Percentiles rank a stretch among this genome's conserved stretches.
These are phyloP conservation scores for Oncorhynchus keta DNA, from an alignment of 2,113 vertebrate species.

Conservation along the genomic window DNA sequence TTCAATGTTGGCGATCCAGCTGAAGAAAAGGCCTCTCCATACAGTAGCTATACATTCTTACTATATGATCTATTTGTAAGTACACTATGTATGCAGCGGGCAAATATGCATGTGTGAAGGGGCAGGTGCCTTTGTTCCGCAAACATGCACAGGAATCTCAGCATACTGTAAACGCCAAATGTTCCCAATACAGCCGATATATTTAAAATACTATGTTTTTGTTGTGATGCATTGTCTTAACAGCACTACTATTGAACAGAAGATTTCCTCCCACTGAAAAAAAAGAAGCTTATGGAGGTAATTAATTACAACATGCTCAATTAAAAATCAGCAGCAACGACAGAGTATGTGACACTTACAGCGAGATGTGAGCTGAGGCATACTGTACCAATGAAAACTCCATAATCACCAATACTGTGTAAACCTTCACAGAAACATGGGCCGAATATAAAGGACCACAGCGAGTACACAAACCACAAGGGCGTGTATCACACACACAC, in stretches of 20 bases:
- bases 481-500: background rate
- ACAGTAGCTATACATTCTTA: constrained; percentile 21
- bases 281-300: background rate
- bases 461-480: background rate
- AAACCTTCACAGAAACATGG: background rate
- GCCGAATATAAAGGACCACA: background rate
- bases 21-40: constrained; percentile 18
- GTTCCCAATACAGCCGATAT: constrained; percentile 9
- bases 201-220: background rate
- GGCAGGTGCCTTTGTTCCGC: constrained; percentile 12
- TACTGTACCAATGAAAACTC: constrained; percentile 30
- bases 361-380: constrained; percentile 13
- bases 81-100: background rate
- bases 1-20: constrained; percentile 31
- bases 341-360: background rate
- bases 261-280: background rate
- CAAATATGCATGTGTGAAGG: background rate
- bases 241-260: background rate
- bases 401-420: background rate
- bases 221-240: background rate
- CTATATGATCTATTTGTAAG: background rate
- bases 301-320: constrained; percentile 20
- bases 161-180: constrained; percentile 8
- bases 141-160: constrained; percentile 61
- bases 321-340: background rate